Evolutionary conservation across 1,140 invertebrate species (phyloP).

Genomic region (Brachionus rubens): DNA sequence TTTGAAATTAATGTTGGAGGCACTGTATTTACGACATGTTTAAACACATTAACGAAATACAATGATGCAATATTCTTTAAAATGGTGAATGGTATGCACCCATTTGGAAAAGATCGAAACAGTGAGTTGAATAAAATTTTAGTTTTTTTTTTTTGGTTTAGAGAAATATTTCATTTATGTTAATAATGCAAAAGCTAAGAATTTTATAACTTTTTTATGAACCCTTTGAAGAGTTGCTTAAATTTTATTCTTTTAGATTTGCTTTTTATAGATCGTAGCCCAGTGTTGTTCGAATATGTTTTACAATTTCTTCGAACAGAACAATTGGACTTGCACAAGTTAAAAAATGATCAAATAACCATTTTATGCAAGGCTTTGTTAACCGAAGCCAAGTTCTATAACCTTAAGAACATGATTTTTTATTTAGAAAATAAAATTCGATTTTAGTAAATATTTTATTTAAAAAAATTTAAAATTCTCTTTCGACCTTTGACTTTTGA

Average conservation of each 20-base stretch:
- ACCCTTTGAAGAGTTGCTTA: too few species aligned
- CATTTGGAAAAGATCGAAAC: constrained; percentile 28
- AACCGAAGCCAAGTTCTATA: constrained; percentile 4
- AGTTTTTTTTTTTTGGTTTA: not conserved
- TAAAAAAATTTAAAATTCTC: constrained; percentile 28
- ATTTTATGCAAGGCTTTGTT: not conserved
- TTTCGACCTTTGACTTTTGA: constrained; percentile 16
- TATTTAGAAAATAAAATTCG: constrained; percentile 26
- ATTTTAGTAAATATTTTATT: not conserved
- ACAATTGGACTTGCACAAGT: not conserved
- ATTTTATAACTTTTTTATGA: too few species aligned
- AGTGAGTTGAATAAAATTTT: not conserved
- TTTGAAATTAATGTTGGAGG: constrained; percentile 34
- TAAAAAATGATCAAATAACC: constrained; percentile 3
- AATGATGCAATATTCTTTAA: constrained; percentile 7
- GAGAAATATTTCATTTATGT: not conserved
- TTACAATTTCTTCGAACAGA: constrained; percentile 2
- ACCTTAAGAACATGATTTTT: not conserved
- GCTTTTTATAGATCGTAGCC: constrained; percentile 24
- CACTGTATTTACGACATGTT: not conserved
- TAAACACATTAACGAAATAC: constrained; percentile 21
- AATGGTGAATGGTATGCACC: constrained; percentile 7
- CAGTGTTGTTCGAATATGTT: constrained; percentile 5
- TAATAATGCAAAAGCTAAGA: too few species aligned
- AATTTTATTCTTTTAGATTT: not conserved